A percentile compares a stretch with the other conserved stretches of the same genome.
These are phyloP conservation scores for Lerista edwardsae DNA, from an alignment of 2,797 vertebrate species.

Conservation along the genomic window DNA sequence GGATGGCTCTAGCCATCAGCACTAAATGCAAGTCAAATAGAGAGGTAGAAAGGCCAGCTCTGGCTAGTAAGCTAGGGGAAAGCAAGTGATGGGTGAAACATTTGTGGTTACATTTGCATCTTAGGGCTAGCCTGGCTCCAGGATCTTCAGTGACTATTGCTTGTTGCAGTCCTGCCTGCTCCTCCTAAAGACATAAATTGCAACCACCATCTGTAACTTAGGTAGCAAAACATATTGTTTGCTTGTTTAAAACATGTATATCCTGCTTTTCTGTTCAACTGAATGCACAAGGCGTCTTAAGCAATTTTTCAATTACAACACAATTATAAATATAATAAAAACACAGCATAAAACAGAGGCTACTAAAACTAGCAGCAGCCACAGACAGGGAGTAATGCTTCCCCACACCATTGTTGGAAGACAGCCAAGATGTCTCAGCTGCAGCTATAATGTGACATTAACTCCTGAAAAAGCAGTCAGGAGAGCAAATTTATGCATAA, in stretches of 20 bases:
- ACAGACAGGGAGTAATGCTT: no score
- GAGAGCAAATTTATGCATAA: background rate
- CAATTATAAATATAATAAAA: no score
- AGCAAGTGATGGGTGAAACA: background rate
- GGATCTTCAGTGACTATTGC: background rate
- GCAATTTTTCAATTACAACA: no score
- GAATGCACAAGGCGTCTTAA: no score
- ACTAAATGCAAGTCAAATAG: background rate
- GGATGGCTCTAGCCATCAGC: background rate
- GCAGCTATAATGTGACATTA: background rate
- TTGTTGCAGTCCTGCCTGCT: background rate
- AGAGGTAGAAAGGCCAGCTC: background rate
- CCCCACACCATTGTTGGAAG: background rate
- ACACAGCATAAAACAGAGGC: no score
- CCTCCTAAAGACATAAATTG: background rate
- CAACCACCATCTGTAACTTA: background rate
- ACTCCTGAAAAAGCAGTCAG: background rate
- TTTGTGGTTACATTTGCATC: background rate
- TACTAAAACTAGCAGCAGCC: no score
- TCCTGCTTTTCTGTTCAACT: no score
- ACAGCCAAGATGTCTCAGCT: background rate
- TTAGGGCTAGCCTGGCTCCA: no score
- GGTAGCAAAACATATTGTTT: background rate
- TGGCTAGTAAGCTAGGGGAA: background rate
- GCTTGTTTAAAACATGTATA: no score